These are phyloP conservation scores for Spodoptera picta DNA, from an alignment of 2,888 invertebrate genomes.

Conservation along the genomic window DNA sequence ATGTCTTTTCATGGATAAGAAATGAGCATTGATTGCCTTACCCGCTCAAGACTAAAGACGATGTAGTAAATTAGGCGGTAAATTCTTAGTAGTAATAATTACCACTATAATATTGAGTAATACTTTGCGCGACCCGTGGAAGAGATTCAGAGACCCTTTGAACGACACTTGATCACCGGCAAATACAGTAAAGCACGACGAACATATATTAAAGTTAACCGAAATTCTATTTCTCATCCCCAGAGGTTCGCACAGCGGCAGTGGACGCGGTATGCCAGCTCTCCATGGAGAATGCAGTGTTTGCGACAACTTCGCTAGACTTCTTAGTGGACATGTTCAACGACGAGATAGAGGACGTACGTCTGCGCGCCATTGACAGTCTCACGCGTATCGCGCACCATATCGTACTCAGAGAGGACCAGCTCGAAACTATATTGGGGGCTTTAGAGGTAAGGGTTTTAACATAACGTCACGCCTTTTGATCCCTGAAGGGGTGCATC, in stretches of 20 bases:
- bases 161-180: too few species aligned
- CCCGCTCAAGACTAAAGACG: too few species aligned
- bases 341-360: conserved; percentile 99
- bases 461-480: too few species aligned
- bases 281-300: conserved; percentile 94
- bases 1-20: too few species aligned
- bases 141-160: background rate
- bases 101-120: too few species aligned
- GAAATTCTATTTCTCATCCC: background rate
- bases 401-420: conserved; percentile 97
- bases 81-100: too few species aligned
- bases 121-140: too few species aligned
- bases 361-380: conserved; percentile 97
- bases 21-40: too few species aligned
- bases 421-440: conserved; percentile 97
- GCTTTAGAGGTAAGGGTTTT: conserved; percentile 92
- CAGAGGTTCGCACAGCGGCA: conserved; percentile 97
- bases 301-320: conserved; percentile 96
- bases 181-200: too few species aligned
- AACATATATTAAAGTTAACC: too few species aligned
- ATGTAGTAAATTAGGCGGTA: too few species aligned
- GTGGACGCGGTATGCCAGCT: conserved; percentile 97
- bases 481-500: too few species aligned
- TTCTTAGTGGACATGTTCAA: conserved; percentile 99
- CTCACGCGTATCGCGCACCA: conserved; percentile 96